Evolutionary conservation across 2,113 vertebrate genomes (phyloP).

Genomic region (Scolopax mira): DNA sequence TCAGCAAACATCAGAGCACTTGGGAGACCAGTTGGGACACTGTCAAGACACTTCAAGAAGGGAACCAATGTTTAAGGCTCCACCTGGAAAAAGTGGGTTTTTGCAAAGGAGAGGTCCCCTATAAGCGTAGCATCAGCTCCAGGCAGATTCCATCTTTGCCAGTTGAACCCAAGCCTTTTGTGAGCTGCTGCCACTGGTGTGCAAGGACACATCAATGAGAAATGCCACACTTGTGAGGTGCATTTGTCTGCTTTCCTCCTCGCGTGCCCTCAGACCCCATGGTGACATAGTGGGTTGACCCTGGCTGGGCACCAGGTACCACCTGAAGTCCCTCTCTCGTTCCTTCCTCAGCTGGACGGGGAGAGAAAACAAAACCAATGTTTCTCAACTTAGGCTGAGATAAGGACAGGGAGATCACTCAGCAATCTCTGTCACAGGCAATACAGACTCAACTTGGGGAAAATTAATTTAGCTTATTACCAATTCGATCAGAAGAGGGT

Average conservation of each 20-base stretch:
- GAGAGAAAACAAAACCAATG: background rate
- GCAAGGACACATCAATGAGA: accelerated
- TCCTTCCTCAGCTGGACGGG: background rate
- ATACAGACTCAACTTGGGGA: background rate
- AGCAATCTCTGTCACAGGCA: background rate
- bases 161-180: too few relatives aligned
- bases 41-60: background rate
- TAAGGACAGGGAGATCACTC: background rate
- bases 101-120: too few relatives aligned
- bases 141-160: background rate
- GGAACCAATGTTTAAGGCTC: background rate
- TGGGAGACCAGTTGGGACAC: background rate
- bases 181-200: background rate
- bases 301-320: background rate
- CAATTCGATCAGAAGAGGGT: background rate
- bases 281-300: background rate
- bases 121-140: accelerated
- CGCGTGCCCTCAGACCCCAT: accelerated
- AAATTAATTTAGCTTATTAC: background rate
- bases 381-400: background rate
- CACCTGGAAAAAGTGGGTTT: background rate
- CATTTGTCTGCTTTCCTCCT: background rate
- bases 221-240: background rate
- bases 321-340: background rate
- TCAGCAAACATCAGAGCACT: background rate